phyloP scores from a whole-genome alignment of 2,113 vertebrate species.

The Anguilla rostrata region DNA sequence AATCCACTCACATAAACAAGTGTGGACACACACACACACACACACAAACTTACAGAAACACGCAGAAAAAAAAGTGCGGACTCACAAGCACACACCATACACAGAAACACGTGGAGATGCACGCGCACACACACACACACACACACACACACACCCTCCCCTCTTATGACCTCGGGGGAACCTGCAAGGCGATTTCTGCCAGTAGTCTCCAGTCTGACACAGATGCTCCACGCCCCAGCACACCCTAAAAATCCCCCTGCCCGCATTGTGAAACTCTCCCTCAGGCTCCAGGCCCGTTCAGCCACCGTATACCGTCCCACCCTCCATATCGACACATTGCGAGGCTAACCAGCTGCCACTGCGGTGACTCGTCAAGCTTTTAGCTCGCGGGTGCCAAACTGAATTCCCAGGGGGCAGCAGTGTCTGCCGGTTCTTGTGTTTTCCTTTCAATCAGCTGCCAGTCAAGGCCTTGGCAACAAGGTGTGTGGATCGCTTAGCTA shows the following conservation, averaged over 20 bases:
- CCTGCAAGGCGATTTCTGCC: not conserved
- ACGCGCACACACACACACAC: constrained; percentile 9
- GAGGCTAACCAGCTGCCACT: not conserved
- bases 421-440: no score
- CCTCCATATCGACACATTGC: not conserved
- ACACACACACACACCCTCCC: constrained; percentile 16
- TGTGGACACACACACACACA: not conserved
- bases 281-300: constrained; percentile 37
- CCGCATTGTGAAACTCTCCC: constrained; percentile 7
- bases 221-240: not conserved
- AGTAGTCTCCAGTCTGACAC: not conserved
- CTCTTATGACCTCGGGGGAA: not conserved
- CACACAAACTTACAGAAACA: constrained; percentile 16
- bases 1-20: not conserved
- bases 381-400: no score
- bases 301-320: constrained; percentile 29
- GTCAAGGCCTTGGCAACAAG: no score
- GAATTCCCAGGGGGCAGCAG: no score
- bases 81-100: not conserved
- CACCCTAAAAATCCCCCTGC: not conserved
- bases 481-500: no score
- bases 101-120: constrained; percentile 11
- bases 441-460: no score
- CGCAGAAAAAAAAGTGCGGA: not conserved
- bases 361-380: not conserved